phyloP scores from a whole-genome alignment of 2,888 invertebrate species.

The Drosophila nigritarsus region DNA sequence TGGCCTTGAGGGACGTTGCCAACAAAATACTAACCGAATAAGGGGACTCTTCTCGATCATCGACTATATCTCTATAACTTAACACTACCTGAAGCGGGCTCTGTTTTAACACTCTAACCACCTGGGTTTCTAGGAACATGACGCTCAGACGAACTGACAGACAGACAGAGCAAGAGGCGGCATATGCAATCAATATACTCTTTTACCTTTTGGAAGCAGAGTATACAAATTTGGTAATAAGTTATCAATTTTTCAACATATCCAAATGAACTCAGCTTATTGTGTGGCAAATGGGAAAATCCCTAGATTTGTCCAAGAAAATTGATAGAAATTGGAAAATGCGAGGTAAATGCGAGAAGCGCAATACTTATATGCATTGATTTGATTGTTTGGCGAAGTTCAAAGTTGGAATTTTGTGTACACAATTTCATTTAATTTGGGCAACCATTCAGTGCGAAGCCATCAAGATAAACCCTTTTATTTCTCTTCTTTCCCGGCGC shows the following conservation, averaged over 20 bases:
- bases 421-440: constrained; percentile 32
- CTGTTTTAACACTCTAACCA: background rate
- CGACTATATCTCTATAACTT: background rate
- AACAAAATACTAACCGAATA: background rate
- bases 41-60: background rate
- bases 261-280: background rate
- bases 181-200: background rate
- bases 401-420: constrained; percentile 32
- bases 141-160: background rate
- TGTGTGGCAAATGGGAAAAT: constrained; percentile 16
- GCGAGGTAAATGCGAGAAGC: background rate
- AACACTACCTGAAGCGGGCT: background rate
- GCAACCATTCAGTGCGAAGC: constrained; percentile 12
- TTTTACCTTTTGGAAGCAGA: background rate
- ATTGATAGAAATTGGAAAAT: background rate
- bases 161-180: background rate
- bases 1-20: background rate
- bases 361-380: constrained; percentile 12
- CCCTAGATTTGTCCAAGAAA: background rate
- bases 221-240: background rate
- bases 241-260: background rate
- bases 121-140: too few relatives aligned
- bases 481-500: background rate
- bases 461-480: constrained; percentile 41
- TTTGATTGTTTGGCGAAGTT: constrained; percentile 45